phyloP scores from a whole-genome alignment of 2,113 vertebrate species.

The Lasiurus cinereus region DNA sequence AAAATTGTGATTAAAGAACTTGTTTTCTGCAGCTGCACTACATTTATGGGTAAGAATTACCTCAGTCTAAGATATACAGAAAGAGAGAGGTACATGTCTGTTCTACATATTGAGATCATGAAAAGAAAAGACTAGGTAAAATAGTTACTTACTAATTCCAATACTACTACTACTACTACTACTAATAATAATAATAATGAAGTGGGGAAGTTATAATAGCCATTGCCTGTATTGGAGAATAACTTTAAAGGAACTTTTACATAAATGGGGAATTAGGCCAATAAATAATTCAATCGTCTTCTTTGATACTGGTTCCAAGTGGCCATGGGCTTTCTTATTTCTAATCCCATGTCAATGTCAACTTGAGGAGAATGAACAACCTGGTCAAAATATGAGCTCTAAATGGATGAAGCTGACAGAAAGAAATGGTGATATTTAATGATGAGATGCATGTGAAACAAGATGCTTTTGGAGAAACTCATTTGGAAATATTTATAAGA shows the following conservation, averaged over 20 bases:
- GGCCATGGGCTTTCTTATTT: not conserved
- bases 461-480: not conserved
- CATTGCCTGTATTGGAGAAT: not conserved
- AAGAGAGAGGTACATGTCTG: not conserved
- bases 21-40: constrained; percentile 1
- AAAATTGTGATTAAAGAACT: constrained; percentile 24
- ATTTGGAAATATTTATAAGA: not conserved
- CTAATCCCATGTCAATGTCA: not conserved
- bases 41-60: constrained; percentile 30
- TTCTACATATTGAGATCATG: not conserved
- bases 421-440: not conserved
- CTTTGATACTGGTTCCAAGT: not conserved
- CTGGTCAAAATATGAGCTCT: not conserved
- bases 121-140: not conserved
- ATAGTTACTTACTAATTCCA: not conserved
- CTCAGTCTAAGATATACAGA: not conserved
- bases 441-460: not conserved
- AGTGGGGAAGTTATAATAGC: not conserved
- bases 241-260: not conserved
- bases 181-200: not conserved
- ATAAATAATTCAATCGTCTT: not conserved
- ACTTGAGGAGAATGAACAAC: not conserved
- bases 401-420: not conserved
- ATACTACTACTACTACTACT: too few relatives aligned
- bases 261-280: not conserved